Percentiles rank a stretch among this genome's conserved stretches.
Conservation (phyloP, 2,888 invertebrate species). For the Celastrina argiolus region DNA sequence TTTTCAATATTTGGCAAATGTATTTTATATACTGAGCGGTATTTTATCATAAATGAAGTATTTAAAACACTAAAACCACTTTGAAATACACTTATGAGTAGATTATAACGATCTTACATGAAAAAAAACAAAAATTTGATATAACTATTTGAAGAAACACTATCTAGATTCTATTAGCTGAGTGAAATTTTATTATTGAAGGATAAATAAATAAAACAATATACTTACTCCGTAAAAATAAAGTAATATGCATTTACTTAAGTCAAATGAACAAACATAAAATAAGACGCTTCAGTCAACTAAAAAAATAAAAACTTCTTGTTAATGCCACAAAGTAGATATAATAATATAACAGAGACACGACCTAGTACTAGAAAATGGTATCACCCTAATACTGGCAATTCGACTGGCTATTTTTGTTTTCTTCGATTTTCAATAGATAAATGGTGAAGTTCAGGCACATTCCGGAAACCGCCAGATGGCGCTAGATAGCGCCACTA, state of each 20-base stretch:
- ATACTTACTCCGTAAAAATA: not conserved
- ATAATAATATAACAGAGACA: too few relatives aligned
- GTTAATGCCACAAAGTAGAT: too few relatives aligned
- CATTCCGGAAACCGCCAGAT: too few relatives aligned
- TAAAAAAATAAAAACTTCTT: not conserved
- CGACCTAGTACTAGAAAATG: too few relatives aligned
- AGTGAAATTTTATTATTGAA: conserved; percentile 7
- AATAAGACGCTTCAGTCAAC: not conserved
- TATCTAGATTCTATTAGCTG: not conserved
- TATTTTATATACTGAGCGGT: not conserved
- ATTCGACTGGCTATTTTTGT: too few relatives aligned
- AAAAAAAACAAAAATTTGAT: not conserved
- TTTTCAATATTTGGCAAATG: not conserved
- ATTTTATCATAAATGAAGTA: not conserved
- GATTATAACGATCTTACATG: not conserved
- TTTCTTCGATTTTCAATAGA: too few relatives aligned
- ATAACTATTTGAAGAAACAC: conserved; percentile 15
- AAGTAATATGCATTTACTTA: conserved; percentile 10
- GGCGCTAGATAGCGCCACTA: too few relatives aligned
- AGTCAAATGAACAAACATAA: not conserved
- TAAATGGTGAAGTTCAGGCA: too few relatives aligned
- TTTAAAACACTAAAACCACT: not conserved
- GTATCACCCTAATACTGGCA: too few relatives aligned
- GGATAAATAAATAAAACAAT: not conserved
- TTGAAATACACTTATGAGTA: not conserved